Conservation (phyloP, 2,113 vertebrate species). For the Aspiorhynchus laticeps region DNA sequence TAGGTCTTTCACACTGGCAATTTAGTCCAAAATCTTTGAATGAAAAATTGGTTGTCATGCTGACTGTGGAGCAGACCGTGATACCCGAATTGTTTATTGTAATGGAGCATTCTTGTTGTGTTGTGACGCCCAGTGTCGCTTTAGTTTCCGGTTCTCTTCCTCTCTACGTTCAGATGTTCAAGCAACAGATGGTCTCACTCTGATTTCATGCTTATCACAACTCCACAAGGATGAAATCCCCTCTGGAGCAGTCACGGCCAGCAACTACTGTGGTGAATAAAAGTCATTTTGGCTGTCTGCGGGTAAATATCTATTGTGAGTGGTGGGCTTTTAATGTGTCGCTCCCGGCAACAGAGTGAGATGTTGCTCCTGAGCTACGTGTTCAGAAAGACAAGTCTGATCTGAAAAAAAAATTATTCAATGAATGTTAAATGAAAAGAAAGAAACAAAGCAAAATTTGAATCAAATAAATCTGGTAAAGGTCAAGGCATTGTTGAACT, state of each 20-base stretch:
- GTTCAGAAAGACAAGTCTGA: slow-evolving; percentile 40
- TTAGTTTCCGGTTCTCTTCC: neutral
- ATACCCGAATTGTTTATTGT: neutral
- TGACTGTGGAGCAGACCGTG: neutral
- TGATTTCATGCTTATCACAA: slow-evolving; percentile 15
- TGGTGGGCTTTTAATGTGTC: slow-evolving; percentile 49
- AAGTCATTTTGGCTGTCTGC: slow-evolving; percentile 45
- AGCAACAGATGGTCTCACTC: slow-evolving; percentile 14
- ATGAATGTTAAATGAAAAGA: slow-evolving; percentile 13
- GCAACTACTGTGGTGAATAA: slow-evolving; percentile 23
- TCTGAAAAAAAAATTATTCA: slow-evolving; percentile 26
- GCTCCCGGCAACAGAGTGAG: slow-evolving; percentile 53
- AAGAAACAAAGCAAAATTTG: slow-evolving; percentile 25
- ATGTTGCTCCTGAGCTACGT: slow-evolving; percentile 43
- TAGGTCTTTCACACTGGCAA: neutral
- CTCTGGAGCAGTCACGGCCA: neutral
- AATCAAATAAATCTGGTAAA: slow-evolving; percentile 8
- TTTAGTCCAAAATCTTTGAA: neutral
- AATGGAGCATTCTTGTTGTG: neutral
- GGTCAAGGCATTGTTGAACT: neutral
- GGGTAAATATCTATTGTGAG: slow-evolving; percentile 52
- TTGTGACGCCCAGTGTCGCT: neutral
- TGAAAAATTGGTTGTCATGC: neutral
- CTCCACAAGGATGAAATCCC: neutral
- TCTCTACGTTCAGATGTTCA: neutral